phyloP scores from a whole-genome alignment of 2,888 invertebrate species.

The Lepidochrysops patricia region DNA sequence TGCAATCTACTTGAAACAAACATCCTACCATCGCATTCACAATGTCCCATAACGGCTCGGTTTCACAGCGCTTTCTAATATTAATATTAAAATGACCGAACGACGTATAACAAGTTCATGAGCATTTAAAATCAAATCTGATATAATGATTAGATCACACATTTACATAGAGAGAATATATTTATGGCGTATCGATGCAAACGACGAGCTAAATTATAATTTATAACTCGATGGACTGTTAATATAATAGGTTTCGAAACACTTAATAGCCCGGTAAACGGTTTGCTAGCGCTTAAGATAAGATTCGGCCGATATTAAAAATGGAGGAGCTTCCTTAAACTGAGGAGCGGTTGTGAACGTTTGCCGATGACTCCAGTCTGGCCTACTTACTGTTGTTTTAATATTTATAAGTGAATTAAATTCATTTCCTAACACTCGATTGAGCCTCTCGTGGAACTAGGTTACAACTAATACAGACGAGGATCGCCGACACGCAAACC shows the following conservation, averaged over 20 bases:
- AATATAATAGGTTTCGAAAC: not conserved
- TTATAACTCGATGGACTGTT: not conserved
- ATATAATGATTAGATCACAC: slow-evolving; percentile 6
- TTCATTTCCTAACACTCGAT: not conserved
- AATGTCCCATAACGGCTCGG: not conserved
- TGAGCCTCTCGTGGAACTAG: not conserved
- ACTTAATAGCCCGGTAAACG: not conserved
- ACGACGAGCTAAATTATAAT: not conserved
- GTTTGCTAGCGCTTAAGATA: not conserved
- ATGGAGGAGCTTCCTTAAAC: not conserved
- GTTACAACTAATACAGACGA: not conserved
- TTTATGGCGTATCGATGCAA: not conserved
- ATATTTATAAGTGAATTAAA: not conserved
- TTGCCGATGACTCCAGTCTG: not conserved
- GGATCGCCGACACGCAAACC: not conserved
- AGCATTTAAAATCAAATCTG: not conserved
- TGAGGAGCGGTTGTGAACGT: not conserved
- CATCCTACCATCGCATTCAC: slow-evolving; percentile 1
- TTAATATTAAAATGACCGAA: not conserved
- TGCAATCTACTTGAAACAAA: slow-evolving; percentile 13
- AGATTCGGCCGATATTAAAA: not conserved
- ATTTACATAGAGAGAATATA: slow-evolving; percentile 5
- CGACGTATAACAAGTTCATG: not conserved
- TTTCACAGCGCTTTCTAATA: slow-evolving; percentile 7
- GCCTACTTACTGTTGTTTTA: not conserved